Percentiles rank a stretch among this genome's conserved stretches.
Evolutionary conservation across 2,888 invertebrate genomes (phyloP).

Genomic region (Coenonympha glycerion): DNA sequence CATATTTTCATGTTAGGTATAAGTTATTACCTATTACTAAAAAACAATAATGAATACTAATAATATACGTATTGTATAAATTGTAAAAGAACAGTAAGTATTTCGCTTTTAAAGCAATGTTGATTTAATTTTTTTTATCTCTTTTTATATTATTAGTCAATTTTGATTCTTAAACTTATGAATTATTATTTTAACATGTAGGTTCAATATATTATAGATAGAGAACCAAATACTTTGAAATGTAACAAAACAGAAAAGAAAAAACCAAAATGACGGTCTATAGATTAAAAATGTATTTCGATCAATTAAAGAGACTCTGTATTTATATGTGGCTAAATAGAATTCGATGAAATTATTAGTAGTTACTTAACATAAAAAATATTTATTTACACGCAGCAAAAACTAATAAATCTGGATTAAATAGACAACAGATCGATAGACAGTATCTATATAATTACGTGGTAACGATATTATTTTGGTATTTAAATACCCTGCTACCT

Average conservation of each 20-base stretch:
- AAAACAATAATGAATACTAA: background rate
- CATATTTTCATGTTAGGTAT: background rate
- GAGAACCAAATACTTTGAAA: no score
- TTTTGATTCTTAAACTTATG: no score
- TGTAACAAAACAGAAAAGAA: no score
- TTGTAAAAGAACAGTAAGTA: background rate
- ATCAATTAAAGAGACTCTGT: no score
- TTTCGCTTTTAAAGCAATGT: background rate
- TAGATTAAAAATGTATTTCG: no score
- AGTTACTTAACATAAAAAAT: background rate
- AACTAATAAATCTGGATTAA: no score
- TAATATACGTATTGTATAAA: background rate
- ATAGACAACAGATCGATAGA: background rate
- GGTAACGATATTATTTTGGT: slow-evolving; percentile 47
- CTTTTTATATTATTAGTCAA: no score
- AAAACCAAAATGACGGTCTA: no score
- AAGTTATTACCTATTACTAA: background rate
- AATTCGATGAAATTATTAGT: background rate
- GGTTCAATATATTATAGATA: no score
- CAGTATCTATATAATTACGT: slow-evolving; percentile 16
- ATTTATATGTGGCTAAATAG: background rate
- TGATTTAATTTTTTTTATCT: no score
- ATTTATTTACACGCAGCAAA: background rate
- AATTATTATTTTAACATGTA: no score
- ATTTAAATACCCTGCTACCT: slow-evolving; percentile 33